Conservation (phyloP, 2,797 vertebrate genomes). For the Hydrocynus forskahlii region DNA sequence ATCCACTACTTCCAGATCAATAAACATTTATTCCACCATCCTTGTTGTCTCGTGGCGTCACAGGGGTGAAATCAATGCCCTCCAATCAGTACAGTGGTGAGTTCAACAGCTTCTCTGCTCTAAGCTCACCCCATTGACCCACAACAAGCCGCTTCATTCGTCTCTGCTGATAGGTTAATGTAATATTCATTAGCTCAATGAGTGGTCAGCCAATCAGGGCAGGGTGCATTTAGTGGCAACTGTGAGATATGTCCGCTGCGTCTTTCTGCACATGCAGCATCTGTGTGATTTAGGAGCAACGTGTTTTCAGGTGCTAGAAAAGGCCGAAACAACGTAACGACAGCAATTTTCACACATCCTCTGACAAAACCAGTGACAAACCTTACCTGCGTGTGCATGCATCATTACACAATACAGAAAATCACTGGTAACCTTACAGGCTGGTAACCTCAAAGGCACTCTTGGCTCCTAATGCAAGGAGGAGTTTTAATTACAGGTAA, state of each 20-base stretch:
- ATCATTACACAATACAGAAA: background rate
- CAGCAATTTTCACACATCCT: constrained; percentile 4
- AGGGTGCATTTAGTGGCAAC: background rate
- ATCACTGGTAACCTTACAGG: too few relatives aligned
- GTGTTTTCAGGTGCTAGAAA: constrained; percentile 9
- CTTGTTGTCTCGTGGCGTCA: constrained; percentile 26
- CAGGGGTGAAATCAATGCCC: constrained; percentile 46
- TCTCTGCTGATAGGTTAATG: constrained; percentile 36
- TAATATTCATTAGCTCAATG: constrained; percentile 53
- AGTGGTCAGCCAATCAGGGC: constrained; percentile 36
- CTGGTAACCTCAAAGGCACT: too few relatives aligned
- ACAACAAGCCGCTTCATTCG: constrained; percentile 25
- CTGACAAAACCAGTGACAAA: background rate
- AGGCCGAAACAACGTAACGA: background rate
- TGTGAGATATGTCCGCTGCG: constrained; percentile 31
- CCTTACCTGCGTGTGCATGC: background rate
- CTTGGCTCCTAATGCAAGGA: too few relatives aligned
- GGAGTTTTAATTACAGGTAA: too few relatives aligned
- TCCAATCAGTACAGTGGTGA: constrained; percentile 40
- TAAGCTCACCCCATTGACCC: constrained; percentile 26
- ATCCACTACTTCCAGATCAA: constrained; percentile 26
- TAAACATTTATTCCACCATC: constrained; percentile 39
- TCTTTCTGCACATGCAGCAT: constrained; percentile 18
- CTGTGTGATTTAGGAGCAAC: background rate
- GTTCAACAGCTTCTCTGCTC: constrained; percentile 33